These are phyloP conservation scores for Plemyria rubiginata DNA, from an alignment of 2,888 invertebrate genomes.

Conservation along the genomic window DNA sequence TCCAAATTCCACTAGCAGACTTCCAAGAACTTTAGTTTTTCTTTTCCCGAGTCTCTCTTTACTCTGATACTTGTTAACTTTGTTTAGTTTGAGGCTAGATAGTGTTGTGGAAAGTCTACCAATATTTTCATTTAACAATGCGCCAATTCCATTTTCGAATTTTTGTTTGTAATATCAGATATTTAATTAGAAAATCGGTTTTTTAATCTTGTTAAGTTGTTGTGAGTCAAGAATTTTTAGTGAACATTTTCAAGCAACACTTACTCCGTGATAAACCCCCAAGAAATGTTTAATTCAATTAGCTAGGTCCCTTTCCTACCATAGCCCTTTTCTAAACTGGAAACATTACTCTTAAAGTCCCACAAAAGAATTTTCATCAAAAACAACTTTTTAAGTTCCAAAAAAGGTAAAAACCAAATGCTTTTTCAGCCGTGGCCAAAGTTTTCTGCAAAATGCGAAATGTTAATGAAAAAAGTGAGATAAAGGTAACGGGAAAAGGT, in stretches of 20 bases:
- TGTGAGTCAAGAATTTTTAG: background rate
- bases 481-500: slow-evolving; percentile 44
- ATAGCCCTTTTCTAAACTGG: slow-evolving; percentile 38
- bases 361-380: slow-evolving; percentile 45
- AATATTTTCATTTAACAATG: no score
- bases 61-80: no score
- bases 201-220: no score
- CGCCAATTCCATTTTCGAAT: no score
- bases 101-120: no score
- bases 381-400: slow-evolving; percentile 34
- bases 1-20: no score
- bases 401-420: slow-evolving; percentile 43
- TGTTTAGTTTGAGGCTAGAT: no score
- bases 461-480: slow-evolving; percentile 46
- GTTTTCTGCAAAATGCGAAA: slow-evolving; percentile 41
- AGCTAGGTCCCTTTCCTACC: slow-evolving; percentile 18
- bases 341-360: slow-evolving; percentile 39
- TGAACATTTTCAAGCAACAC: slow-evolving; percentile 5
- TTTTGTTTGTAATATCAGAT: no score
- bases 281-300: slow-evolving; percentile 26
- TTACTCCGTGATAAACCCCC: slow-evolving; percentile 18
- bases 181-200: no score
- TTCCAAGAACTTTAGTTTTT: no score
- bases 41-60: no score
- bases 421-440: slow-evolving; percentile 42